Conservation (phyloP, 2,797 vertebrate species). For the Phalanger gymnotis region DNA sequence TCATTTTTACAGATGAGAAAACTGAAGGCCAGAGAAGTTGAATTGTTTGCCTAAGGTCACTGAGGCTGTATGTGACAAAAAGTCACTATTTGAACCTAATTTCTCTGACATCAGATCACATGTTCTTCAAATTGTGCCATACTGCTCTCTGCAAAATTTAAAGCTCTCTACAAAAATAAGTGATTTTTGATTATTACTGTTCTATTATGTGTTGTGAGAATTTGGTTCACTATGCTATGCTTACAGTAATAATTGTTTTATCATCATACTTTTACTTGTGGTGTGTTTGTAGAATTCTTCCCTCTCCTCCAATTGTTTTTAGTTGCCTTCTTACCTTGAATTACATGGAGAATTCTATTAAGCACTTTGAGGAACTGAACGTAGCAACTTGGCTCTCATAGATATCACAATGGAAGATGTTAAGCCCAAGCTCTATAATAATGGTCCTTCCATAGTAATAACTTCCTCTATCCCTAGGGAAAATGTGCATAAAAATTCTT, state of each 20-base stretch:
- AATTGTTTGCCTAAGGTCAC: neutral
- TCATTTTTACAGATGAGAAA: slow-evolving; percentile 39
- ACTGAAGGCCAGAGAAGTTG: neutral
- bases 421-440: neutral
- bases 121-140: neutral
- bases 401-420: neutral
- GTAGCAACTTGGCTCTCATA: slow-evolving; percentile 41
- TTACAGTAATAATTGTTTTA: slow-evolving; percentile 51
- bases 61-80: neutral
- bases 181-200: neutral
- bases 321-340: slow-evolving; percentile 1
- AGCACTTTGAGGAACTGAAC: neutral
- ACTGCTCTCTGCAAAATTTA: neutral
- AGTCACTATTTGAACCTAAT: neutral
- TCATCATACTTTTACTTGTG: slow-evolving; percentile 25
- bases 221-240: slow-evolving; percentile 45
- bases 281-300: neutral
- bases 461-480: neutral
- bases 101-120: neutral
- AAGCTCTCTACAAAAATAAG: neutral
- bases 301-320: neutral
- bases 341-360: slow-evolving; percentile 13
- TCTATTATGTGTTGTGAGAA: slow-evolving; percentile 41
- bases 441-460: neutral
- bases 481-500: slow-evolving; percentile 49